Evolutionary conservation across 2,113 vertebrate genomes (phyloP).

Genomic region (Chascanopsetta lugubris): DNA sequence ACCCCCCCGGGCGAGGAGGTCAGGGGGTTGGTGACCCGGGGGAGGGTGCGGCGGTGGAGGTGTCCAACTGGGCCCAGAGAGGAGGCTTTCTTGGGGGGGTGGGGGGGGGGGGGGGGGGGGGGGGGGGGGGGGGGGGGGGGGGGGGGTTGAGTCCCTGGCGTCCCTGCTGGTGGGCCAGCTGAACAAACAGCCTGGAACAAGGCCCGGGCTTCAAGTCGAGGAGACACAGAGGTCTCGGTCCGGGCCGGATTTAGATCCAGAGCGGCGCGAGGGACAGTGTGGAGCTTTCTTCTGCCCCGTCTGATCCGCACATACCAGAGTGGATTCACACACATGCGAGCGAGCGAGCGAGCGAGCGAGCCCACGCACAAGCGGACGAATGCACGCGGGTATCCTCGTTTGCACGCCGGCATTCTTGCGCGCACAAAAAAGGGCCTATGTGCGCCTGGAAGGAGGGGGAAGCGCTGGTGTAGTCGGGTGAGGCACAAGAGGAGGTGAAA

Average conservation of each 20-base stretch:
- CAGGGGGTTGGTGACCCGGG: constrained; percentile 73
- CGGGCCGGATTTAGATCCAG: constrained; percentile 39
- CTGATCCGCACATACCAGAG: constrained; percentile 46
- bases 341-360: too few relatives aligned
- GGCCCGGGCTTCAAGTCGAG: constrained; percentile 66
- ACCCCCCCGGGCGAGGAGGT: constrained; percentile 67
- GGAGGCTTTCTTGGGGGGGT: too few relatives aligned
- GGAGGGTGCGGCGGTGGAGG: constrained; percentile 66
- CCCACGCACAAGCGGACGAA: constrained; percentile 24
- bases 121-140: constrained; percentile 34
- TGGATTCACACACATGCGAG: constrained; percentile 11
- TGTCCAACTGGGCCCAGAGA: constrained; percentile 73
- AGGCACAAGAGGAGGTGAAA: too few relatives aligned
- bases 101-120: constrained; percentile 33
- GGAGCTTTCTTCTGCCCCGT: constrained; percentile 69
- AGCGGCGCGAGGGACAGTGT: constrained; percentile 58
- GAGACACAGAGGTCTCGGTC: constrained; percentile 58
- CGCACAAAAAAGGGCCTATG: too few relatives aligned
- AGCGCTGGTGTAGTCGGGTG: too few relatives aligned
- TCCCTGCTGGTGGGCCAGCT: constrained; percentile 79
- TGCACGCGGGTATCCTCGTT: constrained; percentile 10
- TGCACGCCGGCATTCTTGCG: constrained; percentile 13
- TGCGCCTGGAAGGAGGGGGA: too few relatives aligned
- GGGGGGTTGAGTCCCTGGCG: constrained; percentile 56
- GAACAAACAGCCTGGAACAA: constrained; percentile 82